Conservation (phyloP, 1,140 invertebrate genomes). For the Mesaphorura yosii region DNA sequence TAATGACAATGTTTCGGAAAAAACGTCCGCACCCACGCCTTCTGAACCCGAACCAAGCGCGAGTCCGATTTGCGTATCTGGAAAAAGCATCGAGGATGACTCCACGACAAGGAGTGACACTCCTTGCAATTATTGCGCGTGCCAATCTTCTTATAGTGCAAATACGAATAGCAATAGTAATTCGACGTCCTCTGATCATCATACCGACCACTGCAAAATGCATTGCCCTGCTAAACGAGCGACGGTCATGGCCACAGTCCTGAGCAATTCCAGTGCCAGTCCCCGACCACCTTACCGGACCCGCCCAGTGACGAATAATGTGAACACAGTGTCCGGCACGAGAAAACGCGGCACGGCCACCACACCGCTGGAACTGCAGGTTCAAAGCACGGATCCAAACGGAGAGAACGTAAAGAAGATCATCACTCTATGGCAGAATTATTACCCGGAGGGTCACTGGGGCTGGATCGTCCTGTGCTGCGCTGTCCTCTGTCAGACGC, state of each 20-base stretch:
- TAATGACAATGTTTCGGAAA: neutral
- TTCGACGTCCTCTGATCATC: neutral
- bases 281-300: too few relatives aligned
- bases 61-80: slow-evolving; percentile 12
- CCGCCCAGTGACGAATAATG: neutral
- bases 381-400: slow-evolving; percentile 16
- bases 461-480: slow-evolving; percentile 61
- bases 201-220: neutral
- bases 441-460: slow-evolving; percentile 50
- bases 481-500: slow-evolving; percentile 50
- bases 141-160: too few relatives aligned
- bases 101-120: slow-evolving; percentile 4
- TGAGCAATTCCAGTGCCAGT: neutral
- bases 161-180: slow-evolving; percentile 1
- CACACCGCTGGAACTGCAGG: slow-evolving; percentile 19
- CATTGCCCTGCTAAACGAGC: neutral
- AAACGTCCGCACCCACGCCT: neutral
- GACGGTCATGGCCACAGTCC: neutral
- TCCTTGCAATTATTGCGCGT: neutral
- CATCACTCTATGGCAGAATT: slow-evolving; percentile 29
- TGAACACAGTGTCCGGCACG: neutral
- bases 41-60: neutral
- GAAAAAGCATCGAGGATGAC: slow-evolving; percentile 4
- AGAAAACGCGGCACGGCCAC: slow-evolving; percentile 16
- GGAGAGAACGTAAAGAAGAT: slow-evolving; percentile 22